Conservation (phyloP, 1,140 invertebrate genomes). For the Orius insidiosus region DNA sequence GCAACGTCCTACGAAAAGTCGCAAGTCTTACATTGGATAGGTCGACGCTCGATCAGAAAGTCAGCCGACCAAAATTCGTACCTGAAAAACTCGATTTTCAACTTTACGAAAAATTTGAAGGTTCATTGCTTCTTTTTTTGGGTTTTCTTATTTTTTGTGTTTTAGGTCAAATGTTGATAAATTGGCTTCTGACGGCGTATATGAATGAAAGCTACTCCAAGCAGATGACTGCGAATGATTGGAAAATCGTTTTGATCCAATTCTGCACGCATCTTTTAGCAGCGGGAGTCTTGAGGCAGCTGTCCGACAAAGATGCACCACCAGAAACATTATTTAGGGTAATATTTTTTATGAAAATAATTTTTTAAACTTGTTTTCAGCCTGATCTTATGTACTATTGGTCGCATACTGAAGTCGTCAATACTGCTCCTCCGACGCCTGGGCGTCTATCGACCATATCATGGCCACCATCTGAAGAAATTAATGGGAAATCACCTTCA, state of each 20-base stretch:
- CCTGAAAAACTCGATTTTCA: slow-evolving; percentile 70
- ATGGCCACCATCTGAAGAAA: slow-evolving; percentile 28
- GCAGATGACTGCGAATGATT: slow-evolving; percentile 38
- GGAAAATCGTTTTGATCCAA: slow-evolving; percentile 55
- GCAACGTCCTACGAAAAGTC: slow-evolving; percentile 61
- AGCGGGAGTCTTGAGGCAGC: slow-evolving; percentile 62
- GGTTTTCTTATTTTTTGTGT: slow-evolving; percentile 9
- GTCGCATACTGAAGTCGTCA: slow-evolving; percentile 55
- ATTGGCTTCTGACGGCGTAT: slow-evolving; percentile 70
- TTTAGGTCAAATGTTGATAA: slow-evolving; percentile 75
- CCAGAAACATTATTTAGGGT: slow-evolving; percentile 58
- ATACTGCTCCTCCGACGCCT: slow-evolving; percentile 47
- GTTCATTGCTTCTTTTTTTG: slow-evolving; percentile 27
- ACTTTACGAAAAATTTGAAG: slow-evolving; percentile 76
- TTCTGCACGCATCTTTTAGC: slow-evolving; percentile 80
- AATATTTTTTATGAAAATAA: slow-evolving; percentile 23
- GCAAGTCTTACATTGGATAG: slow-evolving; percentile 61
- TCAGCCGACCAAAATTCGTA: slow-evolving; percentile 52
- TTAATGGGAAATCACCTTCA: slow-evolving; percentile 1
- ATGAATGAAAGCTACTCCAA: slow-evolving; percentile 47
- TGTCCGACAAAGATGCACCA: slow-evolving; percentile 45
- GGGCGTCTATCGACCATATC: slow-evolving; percentile 38
- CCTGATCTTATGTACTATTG: slow-evolving; percentile 77
- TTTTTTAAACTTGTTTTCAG: slow-evolving; percentile 40
- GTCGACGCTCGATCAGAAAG: slow-evolving; percentile 37